phyloP scores from a whole-genome alignment of 2,797 vertebrate genomes.

The Coregonus ussuriensis region DNA sequence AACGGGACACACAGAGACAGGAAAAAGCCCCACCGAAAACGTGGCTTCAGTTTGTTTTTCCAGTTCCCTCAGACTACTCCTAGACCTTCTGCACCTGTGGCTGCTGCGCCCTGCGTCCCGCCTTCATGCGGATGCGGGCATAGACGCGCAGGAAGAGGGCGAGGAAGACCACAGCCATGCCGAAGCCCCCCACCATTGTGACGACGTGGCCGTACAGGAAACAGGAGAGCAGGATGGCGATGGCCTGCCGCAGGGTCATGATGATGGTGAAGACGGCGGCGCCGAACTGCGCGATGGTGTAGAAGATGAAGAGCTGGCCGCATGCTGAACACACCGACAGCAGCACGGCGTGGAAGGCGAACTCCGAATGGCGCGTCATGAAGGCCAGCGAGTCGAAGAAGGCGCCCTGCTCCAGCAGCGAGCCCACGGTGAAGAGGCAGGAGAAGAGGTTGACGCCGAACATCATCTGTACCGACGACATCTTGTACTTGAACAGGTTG shows the following conservation, averaged over 20 bases:
- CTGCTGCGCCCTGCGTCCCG: constrained; percentile 72
- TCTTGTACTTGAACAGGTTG: constrained; percentile 95
- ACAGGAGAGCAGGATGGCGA: constrained; percentile 96
- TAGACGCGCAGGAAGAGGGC: constrained; percentile 94
- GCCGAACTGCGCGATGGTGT: constrained; percentile 94
- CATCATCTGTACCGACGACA: constrained; percentile 99
- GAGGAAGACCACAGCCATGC: constrained; percentile 86
- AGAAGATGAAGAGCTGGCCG: constrained; percentile 98
- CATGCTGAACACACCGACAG: constrained; percentile 93
- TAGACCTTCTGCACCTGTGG: constrained; percentile 87
- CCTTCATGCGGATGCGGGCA: constrained; percentile 86
- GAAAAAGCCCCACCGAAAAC: constrained; percentile 62
- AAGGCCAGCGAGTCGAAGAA: constrained; percentile 87
- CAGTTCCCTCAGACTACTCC: constrained; percentile 23
- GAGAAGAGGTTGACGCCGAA: constrained; percentile 98
- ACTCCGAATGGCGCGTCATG: constrained; percentile 92
- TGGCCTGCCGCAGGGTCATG: constrained; percentile 96
- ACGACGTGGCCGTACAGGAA: constrained; percentile 91
- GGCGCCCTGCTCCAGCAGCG: constrained; percentile 92
- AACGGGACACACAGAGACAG: constrained; percentile 46
- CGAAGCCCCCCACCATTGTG: constrained; percentile 83
- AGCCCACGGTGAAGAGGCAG: constrained; percentile 93
- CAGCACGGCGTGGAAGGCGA: constrained; percentile 86
- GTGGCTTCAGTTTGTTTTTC: constrained; percentile 61
- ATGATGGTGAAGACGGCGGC: constrained; percentile 97